Conservation (phyloP, 2,888 invertebrate species). For the Oxyteleia sp. region DNA sequence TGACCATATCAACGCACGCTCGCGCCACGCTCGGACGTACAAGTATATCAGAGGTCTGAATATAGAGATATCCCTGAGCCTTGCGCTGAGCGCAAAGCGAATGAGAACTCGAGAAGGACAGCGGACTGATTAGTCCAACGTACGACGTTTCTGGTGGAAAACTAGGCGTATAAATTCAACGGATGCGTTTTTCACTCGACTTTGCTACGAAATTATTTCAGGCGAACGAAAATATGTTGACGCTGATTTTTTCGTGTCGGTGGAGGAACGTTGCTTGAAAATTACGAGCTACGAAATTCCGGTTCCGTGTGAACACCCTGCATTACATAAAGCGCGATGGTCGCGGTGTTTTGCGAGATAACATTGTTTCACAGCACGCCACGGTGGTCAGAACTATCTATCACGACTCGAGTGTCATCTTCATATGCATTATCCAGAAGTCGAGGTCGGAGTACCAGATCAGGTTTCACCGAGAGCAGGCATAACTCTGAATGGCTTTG, state of each 20-base stretch:
- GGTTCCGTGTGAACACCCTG: slow-evolving; percentile 80
- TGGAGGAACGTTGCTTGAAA: slow-evolving; percentile 29
- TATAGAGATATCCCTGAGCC: no score
- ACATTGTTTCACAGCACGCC: slow-evolving; percentile 76
- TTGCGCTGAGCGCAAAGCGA: no score
- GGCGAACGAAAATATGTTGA: slow-evolving; percentile 38
- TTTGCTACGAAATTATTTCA: no score
- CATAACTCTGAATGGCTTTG: slow-evolving; percentile 57
- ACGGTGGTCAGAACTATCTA: slow-evolving; percentile 60
- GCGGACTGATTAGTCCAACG: slow-evolving; percentile 17
- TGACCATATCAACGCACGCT: no score
- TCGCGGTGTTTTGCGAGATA: slow-evolving; percentile 79
- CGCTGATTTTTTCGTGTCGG: slow-evolving; percentile 13
- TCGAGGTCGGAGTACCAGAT: slow-evolving; percentile 64
- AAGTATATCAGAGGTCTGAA: no score
- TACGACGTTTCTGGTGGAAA: not conserved
- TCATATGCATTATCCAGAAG: slow-evolving; percentile 74
- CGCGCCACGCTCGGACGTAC: no score
- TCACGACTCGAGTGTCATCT: slow-evolving; percentile 77
- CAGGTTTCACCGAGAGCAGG: slow-evolving; percentile 45
- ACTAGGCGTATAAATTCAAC: no score
- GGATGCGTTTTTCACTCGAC: no score
- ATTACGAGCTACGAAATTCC: slow-evolving; percentile 75
- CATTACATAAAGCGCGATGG: slow-evolving; percentile 30
- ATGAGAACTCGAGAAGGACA: slow-evolving; percentile 20